Evolutionary conservation across 2,797 vertebrate species (phyloP), one percentile per base, ranked within the genome.

Genomic region (Knipowitschia caucasica): DNA sequence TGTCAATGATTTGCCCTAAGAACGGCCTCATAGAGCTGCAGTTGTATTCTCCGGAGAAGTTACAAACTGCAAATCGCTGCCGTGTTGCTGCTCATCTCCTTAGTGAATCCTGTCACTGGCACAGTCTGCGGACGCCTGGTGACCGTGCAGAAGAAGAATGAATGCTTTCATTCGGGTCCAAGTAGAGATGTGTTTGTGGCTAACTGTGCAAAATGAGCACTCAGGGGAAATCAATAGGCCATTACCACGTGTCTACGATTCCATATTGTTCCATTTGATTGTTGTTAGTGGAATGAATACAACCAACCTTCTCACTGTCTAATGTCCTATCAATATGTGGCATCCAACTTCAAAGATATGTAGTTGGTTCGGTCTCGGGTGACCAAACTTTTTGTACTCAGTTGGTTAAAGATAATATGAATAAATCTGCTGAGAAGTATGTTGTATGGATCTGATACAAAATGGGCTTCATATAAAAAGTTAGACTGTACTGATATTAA

Each of bases 61-160:
- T 57, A 64, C 77, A 58, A 69, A 44, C 38, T 35, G 53, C 64
- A 75, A 59, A 64, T 59, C n/a, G 18, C 64, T 50, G 62, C 38
- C 59, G 23, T 58, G 65, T 67, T 68, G 47, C 64, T 54, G 57
- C 54, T 57, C 5, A 4, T 71, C 71, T 75, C 67, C 66, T 75
- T 59, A 70, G 64, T 74, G 71, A 72, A 49, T 17, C 23, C 59
- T 52, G 80, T 78, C 66, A 73, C 78, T 82, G 79, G 80, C 75
- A 72, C 74, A 50, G 69, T 60, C 54, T 33, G 73, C 9, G 54
- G 70, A 58, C 3, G 71, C 59, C 76, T 71, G 71, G 73, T 73
- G 59, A 71, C 78, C 74, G 44, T 12, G 60, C 54, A 51, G 45
- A 70, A 63, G 81, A 52, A 70, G 68, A 87, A 79, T 64, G 65